Evolutionary conservation across 1,140 invertebrate species (phyloP).

Genomic region (Pollicipes pollicipes): DNA sequence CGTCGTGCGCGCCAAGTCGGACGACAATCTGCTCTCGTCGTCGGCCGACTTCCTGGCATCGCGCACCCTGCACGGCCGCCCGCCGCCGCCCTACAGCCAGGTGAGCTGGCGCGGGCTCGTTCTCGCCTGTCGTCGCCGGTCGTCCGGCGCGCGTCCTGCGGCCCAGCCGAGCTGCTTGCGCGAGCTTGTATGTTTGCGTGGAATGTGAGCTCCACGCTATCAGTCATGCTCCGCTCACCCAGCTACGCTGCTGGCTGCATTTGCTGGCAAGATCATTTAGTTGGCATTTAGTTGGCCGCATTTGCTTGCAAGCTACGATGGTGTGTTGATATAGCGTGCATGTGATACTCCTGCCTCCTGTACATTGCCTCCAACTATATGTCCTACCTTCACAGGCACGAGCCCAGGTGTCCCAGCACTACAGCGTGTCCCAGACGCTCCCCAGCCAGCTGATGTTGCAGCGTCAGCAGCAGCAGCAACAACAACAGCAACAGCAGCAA

Average conservation of each 20-base stretch:
- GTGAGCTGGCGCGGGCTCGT: background rate
- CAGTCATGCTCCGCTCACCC: background rate
- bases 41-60: too few species aligned
- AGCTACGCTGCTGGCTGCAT: background rate
- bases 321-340: background rate
- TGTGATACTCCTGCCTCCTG: too few species aligned
- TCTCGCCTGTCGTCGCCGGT: too few species aligned
- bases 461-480: background rate
- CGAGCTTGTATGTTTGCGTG: background rate
- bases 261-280: too few species aligned
- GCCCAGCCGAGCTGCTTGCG: background rate
- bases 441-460: background rate
- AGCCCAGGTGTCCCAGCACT: too few species aligned
- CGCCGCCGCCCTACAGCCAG: background rate
- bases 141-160: too few species aligned
- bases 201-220: background rate
- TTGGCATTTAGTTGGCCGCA: too few species aligned
- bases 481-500: background rate
- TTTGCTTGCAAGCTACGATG: too few species aligned
- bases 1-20: background rate
- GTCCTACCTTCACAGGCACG: background rate
- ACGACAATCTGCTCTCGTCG: background rate
- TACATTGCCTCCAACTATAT: background rate
- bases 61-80: too few species aligned
- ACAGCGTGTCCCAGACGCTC: background rate